Base-by-base conservation (phyloP, 2,888 invertebrate species). In the Hydropsyche betteni region DNA sequence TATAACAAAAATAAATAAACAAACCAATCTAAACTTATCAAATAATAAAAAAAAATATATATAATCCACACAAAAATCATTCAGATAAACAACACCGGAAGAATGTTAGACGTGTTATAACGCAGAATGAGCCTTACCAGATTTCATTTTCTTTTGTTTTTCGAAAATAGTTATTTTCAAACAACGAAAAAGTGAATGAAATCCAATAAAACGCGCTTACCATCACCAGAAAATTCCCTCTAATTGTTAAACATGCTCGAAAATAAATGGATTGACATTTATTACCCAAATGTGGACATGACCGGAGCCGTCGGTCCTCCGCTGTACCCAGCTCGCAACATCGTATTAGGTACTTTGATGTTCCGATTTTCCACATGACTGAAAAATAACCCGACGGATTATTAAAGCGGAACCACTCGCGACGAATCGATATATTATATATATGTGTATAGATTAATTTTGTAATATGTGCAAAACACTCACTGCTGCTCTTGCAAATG, bases 401-500 rank as follows among this genome's bases (percentile, higher is more conserved):
- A 24, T 24, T 24, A 24, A 24, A 24, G 2, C 24, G 24, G 24
- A 24, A 24, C 24, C 24, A 24, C 24, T 16, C 24, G 38, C 14
- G 55, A 75, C 16, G 51, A 24, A 24, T 24, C 24, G 12, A 55
- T 34, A 33, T 38, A 24, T 16, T 16, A 12, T 10, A 50, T 16
- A 12, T 10, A 50, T 68, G 38, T 38, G 34, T n/a, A 44, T 68
- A 36, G 7, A 68, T 74, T 0, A 61, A 36, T 72, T 52, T 50
- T 75, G 53, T 10, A 72, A 72, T 72, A 10, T 68, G 51, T 61
- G 50, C 38, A 71, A 58, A 77, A 77, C 84, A 91, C 92, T 90
- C 83, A 92, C 92, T 92, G 92, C 80, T 91, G 90, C 83, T 92
- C 92, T 81, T 91, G 89, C 83, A 93, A 91, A 86, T 96, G 96